Conservation (phyloP, 2,797 vertebrate species). For the Lepidocolaptes lacrymiger region DNA sequence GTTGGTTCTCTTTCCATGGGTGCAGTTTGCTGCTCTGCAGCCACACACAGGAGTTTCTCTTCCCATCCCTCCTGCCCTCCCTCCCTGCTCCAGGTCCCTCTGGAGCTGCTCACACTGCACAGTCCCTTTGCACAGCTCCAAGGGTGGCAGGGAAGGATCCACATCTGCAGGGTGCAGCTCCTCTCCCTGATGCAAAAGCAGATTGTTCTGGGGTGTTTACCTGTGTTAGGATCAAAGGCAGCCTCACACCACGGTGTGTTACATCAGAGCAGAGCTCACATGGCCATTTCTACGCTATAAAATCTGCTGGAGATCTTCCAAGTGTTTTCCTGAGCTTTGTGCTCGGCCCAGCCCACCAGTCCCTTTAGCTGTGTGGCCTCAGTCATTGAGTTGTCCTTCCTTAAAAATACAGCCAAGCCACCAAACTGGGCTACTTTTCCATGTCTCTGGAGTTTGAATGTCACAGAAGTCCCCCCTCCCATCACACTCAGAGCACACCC, state of each 20-base stretch:
- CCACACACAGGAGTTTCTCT: background rate
- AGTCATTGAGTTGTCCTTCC: fast-evolving
- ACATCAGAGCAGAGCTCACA: slow-evolving; percentile 16
- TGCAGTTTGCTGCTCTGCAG: background rate
- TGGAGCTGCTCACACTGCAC: background rate
- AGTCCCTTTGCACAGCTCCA: background rate
- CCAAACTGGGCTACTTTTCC: fast-evolving
- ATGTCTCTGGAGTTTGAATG: too few relatives aligned
- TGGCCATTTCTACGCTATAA: background rate
- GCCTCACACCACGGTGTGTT: background rate
- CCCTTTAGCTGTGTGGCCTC: background rate
- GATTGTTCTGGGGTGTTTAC: slow-evolving; percentile 40
- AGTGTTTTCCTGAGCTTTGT: background rate
- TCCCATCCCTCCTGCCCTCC: background rate
- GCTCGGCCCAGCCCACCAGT: background rate
- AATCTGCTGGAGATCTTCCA: slow-evolving; percentile 10
- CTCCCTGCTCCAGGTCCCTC: background rate
- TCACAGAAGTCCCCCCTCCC: background rate
- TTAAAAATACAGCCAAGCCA: background rate
- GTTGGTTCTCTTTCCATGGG: fast-evolving
- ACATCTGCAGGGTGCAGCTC: background rate
- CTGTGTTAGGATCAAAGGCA: background rate
- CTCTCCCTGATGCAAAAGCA: background rate
- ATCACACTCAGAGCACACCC: background rate
- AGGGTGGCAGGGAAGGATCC: background rate